Evolutionary conservation across 2,113 vertebrate species (phyloP), one percentile per base, ranked within the genome.

Genomic region (Pitta sordida): DNA sequence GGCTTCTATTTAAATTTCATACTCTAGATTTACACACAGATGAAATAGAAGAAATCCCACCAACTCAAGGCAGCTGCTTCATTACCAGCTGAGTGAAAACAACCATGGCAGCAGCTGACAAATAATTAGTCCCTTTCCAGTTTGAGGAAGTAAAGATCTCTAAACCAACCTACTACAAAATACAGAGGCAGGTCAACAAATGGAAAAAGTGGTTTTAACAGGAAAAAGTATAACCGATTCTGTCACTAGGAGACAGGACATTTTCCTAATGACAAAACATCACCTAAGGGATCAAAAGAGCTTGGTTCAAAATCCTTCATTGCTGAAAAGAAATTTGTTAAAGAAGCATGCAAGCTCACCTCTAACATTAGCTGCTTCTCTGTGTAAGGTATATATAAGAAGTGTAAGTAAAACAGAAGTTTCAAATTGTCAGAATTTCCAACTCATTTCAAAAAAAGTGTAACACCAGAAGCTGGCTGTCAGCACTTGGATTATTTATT

Each of bases 161-260:
- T 63, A 78, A 69, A 83, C 8, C n/a, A 86, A 52, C 7, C 15
- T 69, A 17, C 56, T 44, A 7, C 9, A 76, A 83, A 52, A 44
- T 17, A 15, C 27, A 49, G 36, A 86, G 32, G 10, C 37, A 70
- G 39, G 29, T 63, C 78, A 84, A 22, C 15, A 67, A 58, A 8
- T 27, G 8, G 58, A 65, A 88, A 77, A 77, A 34, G 8, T 24
- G 2, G 1, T 2, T 68, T 68, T 34, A 6, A 24, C 4, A 23
- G 5, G 32, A 81, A 76, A 96, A 62, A 78, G 12, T 0, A 0
- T 19, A 34, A 51, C 27, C 5, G 8, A 34, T 48, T 55, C 36
- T 46, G 8, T 4, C 46, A 46, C 21, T 59, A 39, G 34, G 29
- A 82, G 4, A 37, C 0, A 0, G 10, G 21, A 4, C 4, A 9